Conservation (phyloP, 2,888 invertebrate species). For the Cacoxenus indagator region DNA sequence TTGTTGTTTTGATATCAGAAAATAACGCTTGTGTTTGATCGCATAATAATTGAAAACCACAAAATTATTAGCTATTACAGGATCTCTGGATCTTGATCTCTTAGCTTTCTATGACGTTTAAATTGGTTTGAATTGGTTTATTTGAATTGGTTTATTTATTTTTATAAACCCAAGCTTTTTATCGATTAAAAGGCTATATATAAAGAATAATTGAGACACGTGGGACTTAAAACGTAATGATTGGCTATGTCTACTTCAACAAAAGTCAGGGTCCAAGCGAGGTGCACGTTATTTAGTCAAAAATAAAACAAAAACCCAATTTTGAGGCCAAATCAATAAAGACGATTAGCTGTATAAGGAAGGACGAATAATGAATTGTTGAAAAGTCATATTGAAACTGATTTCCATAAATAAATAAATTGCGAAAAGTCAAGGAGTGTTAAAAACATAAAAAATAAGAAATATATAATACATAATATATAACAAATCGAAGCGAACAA, state of each 20-base stretch:
- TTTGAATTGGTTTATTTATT: too few species aligned
- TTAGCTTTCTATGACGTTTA: too few species aligned
- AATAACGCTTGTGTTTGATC: too few species aligned
- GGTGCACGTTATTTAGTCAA: not conserved
- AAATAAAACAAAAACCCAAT: not conserved
- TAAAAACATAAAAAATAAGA: not conserved
- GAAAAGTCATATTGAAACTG: not conserved
- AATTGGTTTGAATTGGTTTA: too few species aligned
- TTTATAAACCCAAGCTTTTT: not conserved
- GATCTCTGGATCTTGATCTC: too few species aligned
- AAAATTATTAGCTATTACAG: too few species aligned
- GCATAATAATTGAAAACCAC: too few species aligned
- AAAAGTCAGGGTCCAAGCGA: not conserved
- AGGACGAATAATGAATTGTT: not conserved
- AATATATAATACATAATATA: slow-evolving; percentile 16
- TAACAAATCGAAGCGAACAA: slow-evolving; percentile 26
- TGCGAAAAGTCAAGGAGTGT: not conserved
- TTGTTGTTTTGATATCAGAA: too few species aligned
- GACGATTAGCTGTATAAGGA: not conserved
- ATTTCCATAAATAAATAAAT: slow-evolving; percentile 20
- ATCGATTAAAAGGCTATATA: not conserved
- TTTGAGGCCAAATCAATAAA: not conserved
- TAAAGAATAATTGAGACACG: not conserved
- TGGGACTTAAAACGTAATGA: not conserved
- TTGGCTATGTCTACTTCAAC: not conserved